Conservation (phyloP, 2,888 invertebrate species). For the Ctena decussata region DNA sequence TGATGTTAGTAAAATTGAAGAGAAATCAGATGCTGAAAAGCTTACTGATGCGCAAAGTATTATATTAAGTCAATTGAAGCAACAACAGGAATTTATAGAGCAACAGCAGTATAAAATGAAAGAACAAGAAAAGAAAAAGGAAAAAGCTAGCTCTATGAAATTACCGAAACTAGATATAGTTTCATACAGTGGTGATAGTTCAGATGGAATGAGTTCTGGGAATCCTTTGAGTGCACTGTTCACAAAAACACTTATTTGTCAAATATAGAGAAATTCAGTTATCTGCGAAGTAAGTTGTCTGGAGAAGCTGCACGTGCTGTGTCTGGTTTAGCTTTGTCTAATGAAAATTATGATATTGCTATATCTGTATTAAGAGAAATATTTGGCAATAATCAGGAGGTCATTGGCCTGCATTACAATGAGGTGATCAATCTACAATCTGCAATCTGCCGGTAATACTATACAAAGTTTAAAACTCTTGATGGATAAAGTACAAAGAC, state of each 20-base stretch:
- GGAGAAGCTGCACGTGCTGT: slow-evolving; percentile 29
- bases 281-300: slow-evolving; percentile 12
- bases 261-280: slow-evolving; percentile 23
- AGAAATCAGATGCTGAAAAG: too few relatives aligned
- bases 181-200: background rate
- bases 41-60: background rate
- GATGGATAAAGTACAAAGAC: slow-evolving; percentile 17
- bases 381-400: slow-evolving; percentile 35
- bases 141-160: background rate
- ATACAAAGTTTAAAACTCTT: slow-evolving; percentile 14
- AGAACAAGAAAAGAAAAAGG: background rate
- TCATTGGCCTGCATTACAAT: slow-evolving; percentile 25
- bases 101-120: background rate
- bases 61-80: background rate
- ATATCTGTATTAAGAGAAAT: slow-evolving; percentile 20
- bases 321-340: slow-evolving; percentile 32
- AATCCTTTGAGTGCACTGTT: slow-evolving; percentile 7
- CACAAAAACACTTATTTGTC: slow-evolving; percentile 8
- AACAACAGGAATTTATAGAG: background rate
- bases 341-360: slow-evolving; percentile 30
- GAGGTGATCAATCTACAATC: slow-evolving; percentile 12
- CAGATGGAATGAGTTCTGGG: background rate
- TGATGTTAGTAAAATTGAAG: too few relatives aligned
- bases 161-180: background rate
- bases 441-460: background rate